A percentile compares a stretch with the other conserved stretches of the same genome.
Conservation (phyloP, 2,888 invertebrate species). For the Nephrotoma guestfalica region DNA sequence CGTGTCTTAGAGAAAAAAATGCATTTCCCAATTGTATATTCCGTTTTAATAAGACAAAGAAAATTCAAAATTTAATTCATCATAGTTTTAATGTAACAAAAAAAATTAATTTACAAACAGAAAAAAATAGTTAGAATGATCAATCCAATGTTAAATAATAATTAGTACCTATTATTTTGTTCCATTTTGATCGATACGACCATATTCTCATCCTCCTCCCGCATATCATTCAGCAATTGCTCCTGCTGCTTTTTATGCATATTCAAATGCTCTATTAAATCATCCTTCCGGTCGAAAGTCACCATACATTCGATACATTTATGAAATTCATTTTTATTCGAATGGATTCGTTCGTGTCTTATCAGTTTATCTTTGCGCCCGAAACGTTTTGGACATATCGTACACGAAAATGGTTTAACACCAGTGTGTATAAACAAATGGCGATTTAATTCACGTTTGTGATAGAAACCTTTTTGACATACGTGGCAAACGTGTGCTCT, state of each 20-base stretch:
- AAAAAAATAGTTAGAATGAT: background rate
- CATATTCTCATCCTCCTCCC: constrained; percentile 6
- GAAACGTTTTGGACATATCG: constrained; percentile 49
- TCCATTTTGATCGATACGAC: background rate
- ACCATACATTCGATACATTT: constrained; percentile 43
- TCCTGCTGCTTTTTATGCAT: constrained; percentile 6
- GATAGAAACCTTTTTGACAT: constrained; percentile 50
- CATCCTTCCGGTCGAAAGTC: constrained; percentile 1
- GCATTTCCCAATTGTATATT: background rate
- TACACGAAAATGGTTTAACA: constrained; percentile 51
- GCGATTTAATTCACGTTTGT: constrained; percentile 54
- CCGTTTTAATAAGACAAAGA: background rate
- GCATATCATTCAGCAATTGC: constrained; percentile 8
- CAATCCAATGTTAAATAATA: background rate
- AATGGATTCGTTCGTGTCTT: constrained; percentile 51
- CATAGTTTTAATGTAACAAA: background rate
- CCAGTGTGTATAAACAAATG: constrained; percentile 53
- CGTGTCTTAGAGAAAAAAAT: too few relatives aligned
- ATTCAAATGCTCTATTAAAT: constrained; percentile 9
- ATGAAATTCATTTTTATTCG: constrained; percentile 39
- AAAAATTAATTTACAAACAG: background rate
- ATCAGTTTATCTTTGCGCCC: constrained; percentile 53
- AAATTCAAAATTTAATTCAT: background rate
- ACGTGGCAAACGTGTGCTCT: constrained; percentile 47
- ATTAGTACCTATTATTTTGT: background rate